Evolutionary conservation across 2,888 invertebrate genomes (phyloP), one percentile per base, ranked within the genome.

Genomic region (Acanthopleura granulata): DNA sequence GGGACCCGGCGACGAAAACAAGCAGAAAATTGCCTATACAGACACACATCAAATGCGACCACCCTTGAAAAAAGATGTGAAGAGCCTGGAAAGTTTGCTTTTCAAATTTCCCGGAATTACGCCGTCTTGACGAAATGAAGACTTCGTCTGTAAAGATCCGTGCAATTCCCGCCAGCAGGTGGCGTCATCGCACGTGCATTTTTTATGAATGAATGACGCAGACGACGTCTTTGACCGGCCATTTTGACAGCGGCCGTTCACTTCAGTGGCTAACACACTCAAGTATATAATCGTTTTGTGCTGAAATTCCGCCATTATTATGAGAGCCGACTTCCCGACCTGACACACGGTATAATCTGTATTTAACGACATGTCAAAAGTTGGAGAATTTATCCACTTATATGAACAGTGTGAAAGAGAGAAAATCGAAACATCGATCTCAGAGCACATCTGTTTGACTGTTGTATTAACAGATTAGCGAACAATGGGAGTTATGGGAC

Each of bases 91-190:
- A 27, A 27, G 29, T 27, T 66, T 66, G 66, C 66, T 66, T 66
- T 66, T 66, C 66, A 66, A 66, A 66, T 66, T 27, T 66, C 66
- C 29, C 22, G 66, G 66, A 66, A 66, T 66, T 66, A 66, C 29
- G 66, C 25, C 25, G 29, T 27, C 22, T 66, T 66, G 66, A 27
- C 22, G 15, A 66, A 22, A 25, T 66, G 22, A 66, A 25, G 29
- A 66, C 29, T 16, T 66, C 16, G 25, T 18, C 18, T 27, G 18
- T 66, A 66, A 66, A 27, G 22, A 66, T 27, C 66, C 66, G 22
- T 66, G 66, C 66, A 66, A 22, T 27, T 66, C 29, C 3, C 66
- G 14, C 29, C 66, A 27, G 66, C 66, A 66, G 66, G 66, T 66
- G 66, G 66, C 66, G 66, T 66, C 25, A 18, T 57, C 66, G 66